phyloP scores from a whole-genome alignment of 1,140 invertebrate genomes.

The Drosophila truncata region DNA sequence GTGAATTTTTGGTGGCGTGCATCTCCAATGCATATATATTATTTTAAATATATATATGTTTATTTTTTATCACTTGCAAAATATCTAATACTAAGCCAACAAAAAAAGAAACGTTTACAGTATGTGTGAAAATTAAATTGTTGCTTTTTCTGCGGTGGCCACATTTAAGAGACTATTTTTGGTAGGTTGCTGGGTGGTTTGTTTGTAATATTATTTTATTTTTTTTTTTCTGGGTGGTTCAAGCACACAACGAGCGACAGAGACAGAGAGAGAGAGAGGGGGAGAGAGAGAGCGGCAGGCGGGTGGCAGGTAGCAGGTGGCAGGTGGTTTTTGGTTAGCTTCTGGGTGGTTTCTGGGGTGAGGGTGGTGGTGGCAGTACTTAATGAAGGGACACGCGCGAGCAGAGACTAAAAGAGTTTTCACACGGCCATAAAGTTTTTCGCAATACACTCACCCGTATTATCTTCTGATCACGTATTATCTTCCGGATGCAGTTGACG shows the following conservation, averaged over 20 bases:
- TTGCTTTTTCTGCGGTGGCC: constrained; percentile 39
- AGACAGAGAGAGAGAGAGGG: constrained; percentile 23
- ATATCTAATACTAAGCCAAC: constrained; percentile 21
- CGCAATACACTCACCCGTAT: constrained; percentile 89
- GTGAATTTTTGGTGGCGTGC: constrained; percentile 19
- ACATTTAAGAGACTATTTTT: constrained; percentile 42
- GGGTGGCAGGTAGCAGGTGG: constrained; percentile 21
- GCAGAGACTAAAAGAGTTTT: constrained; percentile 16
- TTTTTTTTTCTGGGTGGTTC: constrained; percentile 16
- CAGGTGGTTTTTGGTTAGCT: constrained; percentile 23
- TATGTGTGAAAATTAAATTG: constrained; percentile 30
- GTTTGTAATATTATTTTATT: background rate
- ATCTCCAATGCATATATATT: constrained; percentile 18
- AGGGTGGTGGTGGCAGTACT: constrained; percentile 14
- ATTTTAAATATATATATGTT: background rate
- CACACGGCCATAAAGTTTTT: constrained; percentile 1
- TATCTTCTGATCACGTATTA: constrained; percentile 93
- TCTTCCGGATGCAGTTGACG: constrained; percentile 93
- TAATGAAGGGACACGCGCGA: constrained; percentile 29
- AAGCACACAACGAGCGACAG: constrained; percentile 63
- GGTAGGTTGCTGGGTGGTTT: background rate
- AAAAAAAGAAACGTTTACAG: constrained; percentile 3
- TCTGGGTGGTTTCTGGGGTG: constrained; percentile 6
- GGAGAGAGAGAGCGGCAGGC: constrained; percentile 34
- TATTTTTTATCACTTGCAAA: constrained; percentile 13